phyloP scores from a whole-genome alignment of 2,797 vertebrate species.

The Selene dorsalis region DNA sequence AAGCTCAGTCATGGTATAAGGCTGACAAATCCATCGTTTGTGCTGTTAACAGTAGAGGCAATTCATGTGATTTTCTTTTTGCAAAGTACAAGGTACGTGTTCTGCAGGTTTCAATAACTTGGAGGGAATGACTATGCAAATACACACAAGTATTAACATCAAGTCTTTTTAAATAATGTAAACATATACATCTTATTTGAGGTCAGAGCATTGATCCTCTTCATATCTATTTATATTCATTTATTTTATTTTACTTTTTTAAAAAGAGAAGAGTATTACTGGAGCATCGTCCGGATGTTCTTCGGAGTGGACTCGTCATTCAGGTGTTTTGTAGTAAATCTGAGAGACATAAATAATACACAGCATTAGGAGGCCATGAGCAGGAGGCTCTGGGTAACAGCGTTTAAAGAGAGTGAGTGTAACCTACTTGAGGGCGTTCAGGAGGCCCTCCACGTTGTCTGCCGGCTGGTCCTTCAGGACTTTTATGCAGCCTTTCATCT shows the following conservation, averaged over 20 bases:
- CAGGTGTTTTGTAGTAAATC: slow-evolving; percentile 99
- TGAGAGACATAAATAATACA: slow-evolving; percentile 61
- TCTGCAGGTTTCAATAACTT: slow-evolving; percentile 83
- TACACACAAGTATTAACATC: slow-evolving; percentile 96
- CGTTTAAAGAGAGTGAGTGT: neutral
- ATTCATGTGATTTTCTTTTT: slow-evolving; percentile 72
- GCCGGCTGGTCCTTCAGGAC: slow-evolving; percentile 97
- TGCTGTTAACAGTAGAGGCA: slow-evolving; percentile 83
- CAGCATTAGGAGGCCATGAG: neutral
- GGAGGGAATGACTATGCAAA: slow-evolving; percentile 94
- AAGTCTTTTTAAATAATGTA: slow-evolving; percentile 99
- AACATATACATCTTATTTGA: slow-evolving; percentile 99
- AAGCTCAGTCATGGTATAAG: slow-evolving; percentile 49
- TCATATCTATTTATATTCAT: slow-evolving; percentile 75
- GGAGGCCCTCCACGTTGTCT: slow-evolving; percentile 96
- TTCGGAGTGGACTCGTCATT: slow-evolving; percentile 99
- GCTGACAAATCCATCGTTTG: slow-evolving; percentile 58
- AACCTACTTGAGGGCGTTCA: slow-evolving; percentile 97
- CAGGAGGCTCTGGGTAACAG: neutral
- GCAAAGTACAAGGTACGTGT: slow-evolving; percentile 77
- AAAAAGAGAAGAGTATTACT: slow-evolving; percentile 84
- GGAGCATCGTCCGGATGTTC: slow-evolving; percentile 98
- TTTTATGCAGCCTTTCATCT: slow-evolving; percentile 83
- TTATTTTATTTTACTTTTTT: slow-evolving; percentile 1
- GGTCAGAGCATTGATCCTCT: slow-evolving; percentile 93